phyloP scores from a whole-genome alignment of 37 sponge, comb jelly and placozoan species.

The Trichoplax adhaerens region DNA sequence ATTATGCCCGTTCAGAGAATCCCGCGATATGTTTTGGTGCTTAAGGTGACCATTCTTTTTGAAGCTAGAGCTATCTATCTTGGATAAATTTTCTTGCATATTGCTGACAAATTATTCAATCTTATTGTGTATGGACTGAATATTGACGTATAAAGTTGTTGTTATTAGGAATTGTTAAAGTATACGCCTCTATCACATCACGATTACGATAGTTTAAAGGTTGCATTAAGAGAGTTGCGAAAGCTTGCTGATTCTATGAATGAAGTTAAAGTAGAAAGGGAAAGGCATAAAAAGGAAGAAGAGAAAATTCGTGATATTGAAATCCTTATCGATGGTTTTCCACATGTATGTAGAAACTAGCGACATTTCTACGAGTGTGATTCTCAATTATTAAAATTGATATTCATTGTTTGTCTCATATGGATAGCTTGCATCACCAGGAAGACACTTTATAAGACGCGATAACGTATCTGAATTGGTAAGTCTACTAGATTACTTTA shows the following conservation, averaged over 20 bases:
- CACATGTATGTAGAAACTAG: conserved; percentile 16
- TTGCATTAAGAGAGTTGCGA: conserved; percentile 46
- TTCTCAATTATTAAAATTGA: background rate
- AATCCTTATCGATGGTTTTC: conserved; percentile 39
- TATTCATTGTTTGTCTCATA: background rate
- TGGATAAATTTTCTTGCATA: no score
- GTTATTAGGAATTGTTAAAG: conserved; percentile 49
- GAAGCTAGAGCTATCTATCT: no score
- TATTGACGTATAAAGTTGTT: background rate
- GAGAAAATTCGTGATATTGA: conserved; percentile 47
- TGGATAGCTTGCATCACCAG: conserved; percentile 22
- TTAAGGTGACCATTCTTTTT: conserved; percentile 21
- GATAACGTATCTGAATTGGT: conserved; percentile 53
- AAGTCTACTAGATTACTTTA: background rate
- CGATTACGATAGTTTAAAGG: conserved; percentile 45
- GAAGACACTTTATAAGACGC: conserved; percentile 26
- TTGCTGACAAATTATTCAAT: no score
- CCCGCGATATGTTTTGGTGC: conserved; percentile 69
- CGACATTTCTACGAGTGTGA: no score
- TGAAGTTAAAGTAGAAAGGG: conserved; percentile 9
- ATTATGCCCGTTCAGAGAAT: conserved; percentile 81
- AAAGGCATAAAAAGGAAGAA: conserved; percentile 30
- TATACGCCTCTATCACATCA: conserved; percentile 46
- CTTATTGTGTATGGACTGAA: conserved; percentile 5
- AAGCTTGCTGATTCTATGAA: conserved; percentile 55